Percentiles rank a stretch among this genome's conserved stretches.
Evolutionary conservation across 92 coral and sea anemone genomes (phyloP).

Genomic region (Paramuricea clavata): DNA sequence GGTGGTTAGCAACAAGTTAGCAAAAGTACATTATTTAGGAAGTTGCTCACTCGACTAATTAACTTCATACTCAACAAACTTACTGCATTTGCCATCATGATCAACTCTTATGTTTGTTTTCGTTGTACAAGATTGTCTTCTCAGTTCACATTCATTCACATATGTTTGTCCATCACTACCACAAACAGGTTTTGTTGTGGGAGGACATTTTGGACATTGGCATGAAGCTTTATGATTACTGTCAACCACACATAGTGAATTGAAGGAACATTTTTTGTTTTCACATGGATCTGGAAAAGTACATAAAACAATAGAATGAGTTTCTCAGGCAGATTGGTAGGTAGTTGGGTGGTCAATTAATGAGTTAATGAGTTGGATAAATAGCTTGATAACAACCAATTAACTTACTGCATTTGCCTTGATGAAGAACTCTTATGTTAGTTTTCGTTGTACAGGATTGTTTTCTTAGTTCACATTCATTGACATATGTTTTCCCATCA

Average conservation of each 20-base stretch:
- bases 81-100: neutral
- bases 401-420: no score
- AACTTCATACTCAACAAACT: no score
- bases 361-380: no score
- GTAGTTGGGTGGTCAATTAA: no score
- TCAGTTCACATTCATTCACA: neutral
- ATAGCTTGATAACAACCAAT: no score
- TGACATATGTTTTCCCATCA: neutral
- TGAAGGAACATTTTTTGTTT: constrained; percentile 64
- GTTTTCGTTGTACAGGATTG: constrained; percentile 5
- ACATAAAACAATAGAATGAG: no score
- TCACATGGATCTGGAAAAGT: no score
- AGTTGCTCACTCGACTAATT: no score
- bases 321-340: no score
- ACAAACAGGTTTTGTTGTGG: neutral
- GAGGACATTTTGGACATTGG: neutral
- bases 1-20: neutral
- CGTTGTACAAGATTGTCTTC: neutral
- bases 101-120: neutral
- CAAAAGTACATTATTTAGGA: no score
- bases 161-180: neutral
- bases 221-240: neutral
- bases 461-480: neutral
- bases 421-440: neutral
- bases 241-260: constrained; percentile 43